Evolutionary conservation across 1,140 invertebrate species (phyloP).

Genomic region (Drosophila watanabei): DNA sequence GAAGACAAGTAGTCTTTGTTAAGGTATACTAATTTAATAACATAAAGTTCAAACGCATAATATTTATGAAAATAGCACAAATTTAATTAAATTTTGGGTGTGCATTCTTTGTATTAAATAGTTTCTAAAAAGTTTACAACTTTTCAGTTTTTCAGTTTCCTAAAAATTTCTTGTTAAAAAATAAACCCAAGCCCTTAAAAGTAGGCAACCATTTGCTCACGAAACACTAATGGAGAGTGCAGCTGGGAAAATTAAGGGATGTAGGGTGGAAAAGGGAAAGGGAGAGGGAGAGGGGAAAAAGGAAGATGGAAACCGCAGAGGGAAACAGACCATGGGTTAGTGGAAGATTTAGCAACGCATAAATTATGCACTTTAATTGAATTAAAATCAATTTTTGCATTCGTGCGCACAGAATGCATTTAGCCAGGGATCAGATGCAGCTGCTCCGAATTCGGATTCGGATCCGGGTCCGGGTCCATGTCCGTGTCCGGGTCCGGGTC

Average conservation of each 20-base stretch:
- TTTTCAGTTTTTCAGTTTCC: background rate
- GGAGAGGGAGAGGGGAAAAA: too few relatives aligned
- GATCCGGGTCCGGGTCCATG: background rate
- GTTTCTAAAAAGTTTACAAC: background rate
- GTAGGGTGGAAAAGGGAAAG: background rate
- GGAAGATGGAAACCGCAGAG: background rate
- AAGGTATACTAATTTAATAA: background rate
- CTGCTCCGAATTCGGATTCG: constrained; percentile 33
- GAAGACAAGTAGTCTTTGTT: background rate
- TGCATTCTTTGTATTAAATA: too few relatives aligned
- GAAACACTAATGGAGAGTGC: background rate
- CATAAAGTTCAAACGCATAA: background rate
- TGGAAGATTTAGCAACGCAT: constrained; percentile 68
- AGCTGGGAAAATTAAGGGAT: background rate
- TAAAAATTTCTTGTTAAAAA: background rate
- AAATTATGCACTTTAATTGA: constrained; percentile 78
- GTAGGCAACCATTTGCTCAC: background rate
- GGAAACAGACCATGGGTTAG: background rate
- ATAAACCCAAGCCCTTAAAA: background rate
- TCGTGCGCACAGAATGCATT: constrained; percentile 43
- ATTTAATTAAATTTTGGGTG: background rate
- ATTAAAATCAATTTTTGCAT: constrained; percentile 77
- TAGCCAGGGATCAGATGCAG: constrained; percentile 39
- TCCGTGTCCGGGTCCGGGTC: background rate
- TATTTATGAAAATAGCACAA: background rate